A percentile compares a stretch with the other conserved stretches of the same genome.
These are phyloP conservation scores for Pollachius pollachius DNA, from an alignment of 2,113 vertebrate species.

Conservation along the genomic window DNA sequence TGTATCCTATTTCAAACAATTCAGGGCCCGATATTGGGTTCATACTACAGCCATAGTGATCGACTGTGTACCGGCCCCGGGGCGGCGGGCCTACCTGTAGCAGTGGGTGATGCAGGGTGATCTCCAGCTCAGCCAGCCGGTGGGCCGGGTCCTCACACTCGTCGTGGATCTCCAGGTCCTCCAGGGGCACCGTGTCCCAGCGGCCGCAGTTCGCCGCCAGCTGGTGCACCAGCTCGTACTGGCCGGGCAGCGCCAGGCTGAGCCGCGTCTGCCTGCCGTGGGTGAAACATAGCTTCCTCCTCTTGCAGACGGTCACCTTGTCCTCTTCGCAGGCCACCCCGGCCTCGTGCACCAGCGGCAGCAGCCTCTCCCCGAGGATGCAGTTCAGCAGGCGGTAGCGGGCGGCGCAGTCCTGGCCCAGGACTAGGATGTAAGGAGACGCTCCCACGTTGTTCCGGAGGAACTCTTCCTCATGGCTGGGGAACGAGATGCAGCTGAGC, in stretches of 20 bases:
- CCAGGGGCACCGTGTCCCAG: conserved; percentile 91
- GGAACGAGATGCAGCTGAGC: conserved; percentile 85
- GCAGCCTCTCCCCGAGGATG: conserved; percentile 85
- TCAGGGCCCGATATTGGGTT: no score
- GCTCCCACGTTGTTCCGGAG: conserved; percentile 83
- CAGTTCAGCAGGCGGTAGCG: conserved; percentile 88
- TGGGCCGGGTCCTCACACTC: conserved; percentile 86
- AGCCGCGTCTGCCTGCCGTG: conserved; percentile 83
- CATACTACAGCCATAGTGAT: no score
- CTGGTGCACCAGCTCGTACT: conserved; percentile 91
- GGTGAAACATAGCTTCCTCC: conserved; percentile 86
- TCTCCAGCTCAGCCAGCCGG: conserved; percentile 87
- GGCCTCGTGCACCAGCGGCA: conserved; percentile 73
- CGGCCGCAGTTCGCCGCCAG: conserved; percentile 84
- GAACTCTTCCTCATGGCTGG: conserved; percentile 87
- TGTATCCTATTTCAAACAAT: no score
- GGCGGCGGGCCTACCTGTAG: conserved; percentile 80
- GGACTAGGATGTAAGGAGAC: conserved; percentile 85
- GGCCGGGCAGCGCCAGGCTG: conserved; percentile 88
- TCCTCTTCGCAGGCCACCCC: conserved; percentile 61
- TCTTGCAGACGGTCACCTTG: conserved; percentile 75
- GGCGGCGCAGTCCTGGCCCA: conserved; percentile 88
- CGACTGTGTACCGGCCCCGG: neutral
- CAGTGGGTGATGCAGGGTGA: conserved; percentile 85
- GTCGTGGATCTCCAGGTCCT: conserved; percentile 88